phyloP scores from a whole-genome alignment of 2,113 vertebrate species.

The Lophotis ruficrista region DNA sequence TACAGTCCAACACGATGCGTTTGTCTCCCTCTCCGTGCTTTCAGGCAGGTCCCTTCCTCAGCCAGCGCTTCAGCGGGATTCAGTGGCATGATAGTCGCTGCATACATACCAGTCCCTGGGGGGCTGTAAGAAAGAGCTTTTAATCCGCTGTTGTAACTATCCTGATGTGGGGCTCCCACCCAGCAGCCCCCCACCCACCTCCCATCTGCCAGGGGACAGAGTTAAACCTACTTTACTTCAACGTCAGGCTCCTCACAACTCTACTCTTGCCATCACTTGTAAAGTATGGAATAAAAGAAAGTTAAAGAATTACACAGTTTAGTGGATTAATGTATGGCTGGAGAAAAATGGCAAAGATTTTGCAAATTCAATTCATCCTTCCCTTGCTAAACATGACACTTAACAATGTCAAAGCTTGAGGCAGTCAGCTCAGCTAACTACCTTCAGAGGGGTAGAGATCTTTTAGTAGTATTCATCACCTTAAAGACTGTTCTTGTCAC shows the following conservation, averaged over 20 bases:
- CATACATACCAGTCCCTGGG: not conserved
- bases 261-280: not conserved
- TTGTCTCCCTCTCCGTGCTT: not conserved
- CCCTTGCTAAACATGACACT: not conserved
- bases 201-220: not conserved
- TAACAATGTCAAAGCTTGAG: not conserved
- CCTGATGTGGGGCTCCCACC: not conserved
- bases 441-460: not conserved
- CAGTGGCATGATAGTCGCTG: not conserved
- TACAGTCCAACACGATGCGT: fast-evolving
- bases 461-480: not conserved
- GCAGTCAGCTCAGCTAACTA: not conserved
- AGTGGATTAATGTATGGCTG: not conserved
- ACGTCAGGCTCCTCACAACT: not conserved
- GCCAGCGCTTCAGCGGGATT: not conserved
- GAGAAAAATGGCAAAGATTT: not conserved
- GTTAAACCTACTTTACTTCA: not conserved
- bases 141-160: not conserved
- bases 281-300: not conserved
- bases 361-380: not conserved
- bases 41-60: not conserved
- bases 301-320: not conserved
- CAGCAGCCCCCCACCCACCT: not conserved
- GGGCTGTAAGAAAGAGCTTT: not conserved
- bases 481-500: not conserved